Evolutionary conservation across 64 coral and sea anemone genomes (phyloP), one percentile per base, ranked within the genome.

Genomic region (Stichodactyla mertensii): DNA sequence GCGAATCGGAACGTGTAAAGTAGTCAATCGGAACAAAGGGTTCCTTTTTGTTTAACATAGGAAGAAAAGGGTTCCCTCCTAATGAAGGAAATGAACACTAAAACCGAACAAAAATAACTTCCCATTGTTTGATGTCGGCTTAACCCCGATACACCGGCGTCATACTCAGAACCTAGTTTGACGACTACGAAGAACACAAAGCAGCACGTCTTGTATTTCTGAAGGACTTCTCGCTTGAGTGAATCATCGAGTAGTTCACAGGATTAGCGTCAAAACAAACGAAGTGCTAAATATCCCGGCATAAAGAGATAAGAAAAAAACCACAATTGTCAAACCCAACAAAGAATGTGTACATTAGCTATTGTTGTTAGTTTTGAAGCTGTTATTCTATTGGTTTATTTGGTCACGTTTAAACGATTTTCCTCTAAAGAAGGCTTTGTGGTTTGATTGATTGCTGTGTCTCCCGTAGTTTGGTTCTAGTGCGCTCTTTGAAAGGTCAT

Each of bases 371-470:
- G 78, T 2, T 81, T 81, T 81, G 10, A 7, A 11, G 51, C 16
- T 20, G 10, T 52, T 8, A 16, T 71, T 55, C 54, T 81, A 81
- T 81, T 81, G 78, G 78, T 81, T 81, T 81, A 6, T 52, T 52
- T 52, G 51, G 78, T 81, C 78, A 81, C 78, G 78, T 54, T 52
- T 52, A 55, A 55, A 19, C 51, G 53, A 20, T 54, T 81, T 55
- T 20, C 18, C 54, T 81, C 78, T 81, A 81, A 81, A 55, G 36
- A 11, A 1, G 16, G 51, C 52, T 55, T 81, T 81, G 52, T 81
- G 36, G 36, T 20, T 81, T 81, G 78, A 81, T 81, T 81, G 26
- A 81, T 81, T 55, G 78, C 31, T 4, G 54, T 55, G 51, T 74
- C 69, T 74, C 69, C 26, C 24, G 26, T 14, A 74, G 69, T 74